Conservation (phyloP, 2,797 vertebrate genomes). For the Rhabdomys pumilio region DNA sequence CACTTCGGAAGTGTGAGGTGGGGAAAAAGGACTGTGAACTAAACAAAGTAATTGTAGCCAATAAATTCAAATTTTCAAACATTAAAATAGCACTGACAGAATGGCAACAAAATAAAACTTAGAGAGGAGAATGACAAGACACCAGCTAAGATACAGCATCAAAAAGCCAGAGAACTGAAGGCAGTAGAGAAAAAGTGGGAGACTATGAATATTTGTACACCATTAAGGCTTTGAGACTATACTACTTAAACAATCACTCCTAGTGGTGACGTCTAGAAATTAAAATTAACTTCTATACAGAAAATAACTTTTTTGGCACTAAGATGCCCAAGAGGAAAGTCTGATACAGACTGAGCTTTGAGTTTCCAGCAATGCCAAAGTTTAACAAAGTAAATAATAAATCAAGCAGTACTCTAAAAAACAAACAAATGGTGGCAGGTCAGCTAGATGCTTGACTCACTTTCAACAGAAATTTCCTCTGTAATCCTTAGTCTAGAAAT, state of each 20-base stretch:
- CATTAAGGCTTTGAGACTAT: neutral
- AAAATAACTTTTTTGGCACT: constrained; percentile 54
- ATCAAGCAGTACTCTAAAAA: constrained; percentile 43
- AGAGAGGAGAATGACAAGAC: neutral
- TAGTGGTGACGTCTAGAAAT: neutral
- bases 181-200: neutral
- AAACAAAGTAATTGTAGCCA: constrained; percentile 23
- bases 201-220: neutral
- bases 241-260: constrained; percentile 22
- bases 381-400: constrained; percentile 66
- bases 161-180: constrained; percentile 13
- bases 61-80: constrained; percentile 44
- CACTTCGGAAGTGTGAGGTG: neutral
- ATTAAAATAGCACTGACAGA: constrained; percentile 43
- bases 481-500: constrained; percentile 37
- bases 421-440: constrained; percentile 19
- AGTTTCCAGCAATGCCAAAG: constrained; percentile 48
- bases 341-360: constrained; percentile 38
- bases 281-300: constrained; percentile 4
- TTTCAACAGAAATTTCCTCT: neutral
- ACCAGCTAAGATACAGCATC: neutral
- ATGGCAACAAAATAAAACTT: neutral
- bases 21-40: neutral
- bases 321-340: constrained; percentile 53
- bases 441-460: neutral